A percentile compares a stretch with the other conserved stretches of the same genome.
These are phyloP conservation scores for Dunckerocampus dactyliophorus DNA, from an alignment of 2,113 vertebrate species.

Conservation along the genomic window DNA sequence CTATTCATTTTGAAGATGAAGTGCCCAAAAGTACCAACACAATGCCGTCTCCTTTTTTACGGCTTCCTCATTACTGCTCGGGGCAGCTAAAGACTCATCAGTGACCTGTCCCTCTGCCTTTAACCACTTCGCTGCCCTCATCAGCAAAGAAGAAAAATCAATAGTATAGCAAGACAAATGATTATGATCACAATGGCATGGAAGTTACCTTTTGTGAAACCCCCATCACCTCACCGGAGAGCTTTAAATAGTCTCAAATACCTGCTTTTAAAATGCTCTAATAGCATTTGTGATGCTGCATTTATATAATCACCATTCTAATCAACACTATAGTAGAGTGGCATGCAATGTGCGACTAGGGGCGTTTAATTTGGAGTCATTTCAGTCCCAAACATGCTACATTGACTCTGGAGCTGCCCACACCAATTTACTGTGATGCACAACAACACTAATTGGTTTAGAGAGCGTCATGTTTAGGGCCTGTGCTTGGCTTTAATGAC, in stretches of 20 bases:
- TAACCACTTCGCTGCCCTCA: constrained; percentile 27
- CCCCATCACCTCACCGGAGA: constrained; percentile 18
- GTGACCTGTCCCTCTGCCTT: constrained; percentile 29
- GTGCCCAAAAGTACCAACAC: constrained; percentile 78
- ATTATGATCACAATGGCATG: constrained; percentile 55
- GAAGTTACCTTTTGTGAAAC: constrained; percentile 43
- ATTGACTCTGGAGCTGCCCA: constrained; percentile 51
- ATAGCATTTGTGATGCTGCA: constrained; percentile 55
- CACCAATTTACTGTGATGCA: constrained; percentile 67
- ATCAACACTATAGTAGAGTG: constrained; percentile 71
- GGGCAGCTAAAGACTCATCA: constrained; percentile 64
- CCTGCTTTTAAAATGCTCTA: constrained; percentile 45
- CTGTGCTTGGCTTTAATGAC: constrained; percentile 59
- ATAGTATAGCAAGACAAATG: constrained; percentile 67
- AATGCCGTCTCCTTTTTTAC: constrained; percentile 76
- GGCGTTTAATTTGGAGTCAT: constrained; percentile 58
- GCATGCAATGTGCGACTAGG: constrained; percentile 44
- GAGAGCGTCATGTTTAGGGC: constrained; percentile 38
- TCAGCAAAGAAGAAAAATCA: constrained; percentile 45
- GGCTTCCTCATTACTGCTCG: constrained; percentile 74
- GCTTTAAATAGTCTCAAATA: constrained; percentile 49
- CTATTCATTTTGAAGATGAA: constrained; percentile 81
- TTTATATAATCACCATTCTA: constrained; percentile 72
- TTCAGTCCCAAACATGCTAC: constrained; percentile 55
- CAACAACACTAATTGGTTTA: constrained; percentile 51